Conservation (phyloP, 2,113 vertebrate genomes). For the Oostethus manadensis region DNA sequence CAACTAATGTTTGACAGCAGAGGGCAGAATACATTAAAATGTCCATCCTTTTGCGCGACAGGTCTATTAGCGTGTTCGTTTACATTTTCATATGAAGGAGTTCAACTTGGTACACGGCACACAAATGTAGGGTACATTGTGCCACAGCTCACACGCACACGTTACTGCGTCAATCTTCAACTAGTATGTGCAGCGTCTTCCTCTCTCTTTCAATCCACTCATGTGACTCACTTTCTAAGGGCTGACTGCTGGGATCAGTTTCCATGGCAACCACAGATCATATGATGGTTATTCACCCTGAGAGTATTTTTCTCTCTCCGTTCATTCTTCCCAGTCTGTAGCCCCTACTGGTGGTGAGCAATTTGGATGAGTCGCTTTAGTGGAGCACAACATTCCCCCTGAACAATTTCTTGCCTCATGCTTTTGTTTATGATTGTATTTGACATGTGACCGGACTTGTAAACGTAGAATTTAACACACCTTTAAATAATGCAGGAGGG, state of each 20-base stretch:
- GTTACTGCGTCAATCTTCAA: slow-evolving; percentile 22
- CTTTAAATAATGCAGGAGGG: slow-evolving; percentile 44
- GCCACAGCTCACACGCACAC: neutral
- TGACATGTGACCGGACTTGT: slow-evolving; percentile 14
- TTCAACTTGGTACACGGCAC: neutral
- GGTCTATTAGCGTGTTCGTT: too few species aligned
- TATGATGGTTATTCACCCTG: slow-evolving; percentile 69
- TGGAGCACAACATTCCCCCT: slow-evolving; percentile 1
- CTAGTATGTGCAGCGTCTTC: slow-evolving; percentile 53
- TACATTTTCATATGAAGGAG: neutral
- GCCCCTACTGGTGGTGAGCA: slow-evolving; percentile 19
- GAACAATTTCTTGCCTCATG: slow-evolving; percentile 2
- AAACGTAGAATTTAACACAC: slow-evolving; percentile 27
- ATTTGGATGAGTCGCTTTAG: slow-evolving; percentile 14
- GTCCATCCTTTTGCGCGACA: too few species aligned
- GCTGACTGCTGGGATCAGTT: slow-evolving; percentile 77
- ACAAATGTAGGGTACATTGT: neutral
- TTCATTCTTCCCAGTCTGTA: slow-evolving; percentile 3
- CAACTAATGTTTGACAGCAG: too few species aligned
- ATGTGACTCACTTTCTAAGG: slow-evolving; percentile 74
- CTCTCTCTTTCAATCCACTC: slow-evolving; percentile 65
- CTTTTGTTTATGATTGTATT: neutral
- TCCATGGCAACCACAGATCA: slow-evolving; percentile 74
- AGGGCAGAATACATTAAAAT: too few species aligned
- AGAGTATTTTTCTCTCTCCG: slow-evolving; percentile 25